Evolutionary conservation across 2,113 vertebrate genomes (phyloP).

Genomic region (Syngnathoides biaculeatus): DNA sequence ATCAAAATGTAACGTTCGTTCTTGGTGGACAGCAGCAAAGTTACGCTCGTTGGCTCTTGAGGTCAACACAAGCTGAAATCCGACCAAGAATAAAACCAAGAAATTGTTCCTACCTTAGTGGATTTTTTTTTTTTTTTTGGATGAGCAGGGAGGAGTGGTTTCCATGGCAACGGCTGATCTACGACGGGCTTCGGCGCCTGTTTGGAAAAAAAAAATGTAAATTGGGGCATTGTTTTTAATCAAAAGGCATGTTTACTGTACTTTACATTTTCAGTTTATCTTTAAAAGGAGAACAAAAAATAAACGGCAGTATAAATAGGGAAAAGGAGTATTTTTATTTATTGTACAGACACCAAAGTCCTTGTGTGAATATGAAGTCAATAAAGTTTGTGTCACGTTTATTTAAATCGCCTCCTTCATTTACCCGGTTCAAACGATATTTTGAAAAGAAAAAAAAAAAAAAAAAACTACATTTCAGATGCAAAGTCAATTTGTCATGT

Average conservation of each 20-base stretch:
- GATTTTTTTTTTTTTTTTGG: too few relatives aligned
- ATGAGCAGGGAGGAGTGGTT: neutral
- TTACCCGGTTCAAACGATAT: neutral
- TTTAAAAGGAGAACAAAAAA: constrained; percentile 9
- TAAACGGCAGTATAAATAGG: neutral
- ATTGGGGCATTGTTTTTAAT: constrained; percentile 80
- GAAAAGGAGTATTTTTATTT: neutral
- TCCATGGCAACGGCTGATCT: constrained; percentile 5
- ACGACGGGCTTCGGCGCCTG: too few relatives aligned
- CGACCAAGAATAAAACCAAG: neutral
- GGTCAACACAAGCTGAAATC: neutral
- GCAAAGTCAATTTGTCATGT: too few relatives aligned
- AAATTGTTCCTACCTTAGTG: neutral
- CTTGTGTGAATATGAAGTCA: neutral
- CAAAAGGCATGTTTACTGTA: constrained; percentile 74
- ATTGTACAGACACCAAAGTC: neutral
- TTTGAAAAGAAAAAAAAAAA: too few relatives aligned
- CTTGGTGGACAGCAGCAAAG: too few relatives aligned
- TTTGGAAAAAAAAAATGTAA: constrained; percentile 71
- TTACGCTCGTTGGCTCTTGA: neutral
- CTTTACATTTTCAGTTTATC: constrained; percentile 70
- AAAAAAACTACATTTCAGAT: too few relatives aligned
- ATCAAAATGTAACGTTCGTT: neutral
- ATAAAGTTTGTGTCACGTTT: constrained; percentile 3
- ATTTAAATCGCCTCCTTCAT: neutral